Base-by-base conservation (phyloP, 1,140 invertebrate genomes). In the Ooceraea biroi region DNA sequence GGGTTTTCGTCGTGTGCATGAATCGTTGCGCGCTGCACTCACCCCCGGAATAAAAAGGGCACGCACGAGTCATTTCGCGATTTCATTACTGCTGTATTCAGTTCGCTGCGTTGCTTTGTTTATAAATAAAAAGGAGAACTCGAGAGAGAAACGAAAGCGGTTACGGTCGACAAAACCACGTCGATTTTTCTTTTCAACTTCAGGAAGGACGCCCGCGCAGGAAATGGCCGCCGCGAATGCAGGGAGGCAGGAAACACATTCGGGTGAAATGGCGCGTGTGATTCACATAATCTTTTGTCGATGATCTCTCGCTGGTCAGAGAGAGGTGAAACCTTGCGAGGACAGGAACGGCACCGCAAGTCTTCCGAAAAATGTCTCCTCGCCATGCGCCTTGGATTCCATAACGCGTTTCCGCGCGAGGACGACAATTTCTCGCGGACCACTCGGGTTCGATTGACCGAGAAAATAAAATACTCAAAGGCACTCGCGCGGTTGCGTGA, bases 111-210 rank as follows among this genome's bases (percentile, higher is more conserved):
- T 2, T 4, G n/a, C 19, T 44, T 57, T 68, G 50, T 80, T 80
- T 80, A 44, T 50, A 50, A 19, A 69, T 19, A 22, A 17, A 57
- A 36, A 0, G 12, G 12, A 14, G 36, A 27, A 19, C n/a, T n/a
- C n/a, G 4, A 22, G 50, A 71, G 69, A 57, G 60, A 22, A 7
- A 41, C 7, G 12, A 17, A 19, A 10, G 52, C 36, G 0, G 0
- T 19, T n/a, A n/a, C n/a, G 22, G 5, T 57, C 19, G 17, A 11
- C 19, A 30, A 69, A 57, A 44, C 4, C 17, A 19, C 17, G 17
- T 57, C n/a, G 52, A 19, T 55, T 41, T 4, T 68, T 57, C 44
- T 71, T 25, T 66, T 71, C 76, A 66, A 65, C 69, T 77, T 80
- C 41, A 71, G 65, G 12, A 52, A 41, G 41, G 11, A 12, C 4